Evolutionary conservation across 2,113 vertebrate genomes (phyloP).

Genomic region (Beaufortia kweichowensis): DNA sequence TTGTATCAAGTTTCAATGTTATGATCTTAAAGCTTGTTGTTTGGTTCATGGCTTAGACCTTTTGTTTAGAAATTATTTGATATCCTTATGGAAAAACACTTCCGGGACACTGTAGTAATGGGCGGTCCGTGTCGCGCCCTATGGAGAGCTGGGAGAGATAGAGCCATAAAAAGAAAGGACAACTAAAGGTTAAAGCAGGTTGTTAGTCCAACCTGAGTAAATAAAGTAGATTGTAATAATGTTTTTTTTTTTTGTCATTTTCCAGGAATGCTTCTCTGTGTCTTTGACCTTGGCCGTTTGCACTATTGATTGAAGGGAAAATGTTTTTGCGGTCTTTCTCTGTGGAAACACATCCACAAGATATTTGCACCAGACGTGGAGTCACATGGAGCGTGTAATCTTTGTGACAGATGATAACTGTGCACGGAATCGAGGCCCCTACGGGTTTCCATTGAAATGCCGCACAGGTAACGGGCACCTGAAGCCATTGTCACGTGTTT

Average conservation of each 20-base stretch:
- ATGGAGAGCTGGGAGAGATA: too few relatives aligned
- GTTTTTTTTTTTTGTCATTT: conserved; percentile 1
- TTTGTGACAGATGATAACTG: neutral
- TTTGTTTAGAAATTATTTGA: neutral
- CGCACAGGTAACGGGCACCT: neutral
- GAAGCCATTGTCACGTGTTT: neutral
- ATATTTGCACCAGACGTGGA: neutral
- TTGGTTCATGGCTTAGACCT: too few relatives aligned
- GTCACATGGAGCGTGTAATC: neutral
- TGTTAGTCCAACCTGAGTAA: conserved; percentile 11
- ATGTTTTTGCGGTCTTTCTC: neutral
- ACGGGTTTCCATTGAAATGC: conserved; percentile 5
- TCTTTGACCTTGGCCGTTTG: conserved; percentile 20
- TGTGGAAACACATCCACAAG: neutral
- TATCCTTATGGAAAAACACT: neutral
- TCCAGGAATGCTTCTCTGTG: neutral
- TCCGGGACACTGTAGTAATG: neutral
- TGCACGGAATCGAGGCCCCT: neutral
- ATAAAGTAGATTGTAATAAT: neutral
- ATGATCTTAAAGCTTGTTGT: neutral
- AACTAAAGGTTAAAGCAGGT: neutral
- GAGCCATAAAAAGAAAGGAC: neutral
- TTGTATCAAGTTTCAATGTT: conserved; percentile 25
- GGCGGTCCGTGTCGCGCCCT: neutral
- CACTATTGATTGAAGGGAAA: neutral